Conservation (phyloP, 2,113 vertebrate genomes). For the Rhineura floridana region DNA sequence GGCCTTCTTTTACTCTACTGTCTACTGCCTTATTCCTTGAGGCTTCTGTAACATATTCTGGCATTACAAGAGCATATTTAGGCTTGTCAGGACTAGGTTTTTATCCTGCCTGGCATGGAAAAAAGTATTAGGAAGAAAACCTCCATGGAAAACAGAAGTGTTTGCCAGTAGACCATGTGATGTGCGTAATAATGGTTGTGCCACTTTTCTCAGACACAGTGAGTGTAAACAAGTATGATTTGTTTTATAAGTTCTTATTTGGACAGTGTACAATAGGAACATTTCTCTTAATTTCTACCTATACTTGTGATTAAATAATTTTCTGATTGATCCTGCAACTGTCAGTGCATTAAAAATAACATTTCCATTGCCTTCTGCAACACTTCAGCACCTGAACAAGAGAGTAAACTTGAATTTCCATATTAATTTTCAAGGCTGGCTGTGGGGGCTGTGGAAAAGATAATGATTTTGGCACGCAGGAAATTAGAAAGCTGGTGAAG, state of each 20-base stretch:
- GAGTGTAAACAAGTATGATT: background rate
- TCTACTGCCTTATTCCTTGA: background rate
- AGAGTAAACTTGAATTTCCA: background rate
- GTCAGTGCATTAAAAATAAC: background rate
- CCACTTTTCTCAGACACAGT: background rate
- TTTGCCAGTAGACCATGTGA: background rate
- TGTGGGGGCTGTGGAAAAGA: background rate
- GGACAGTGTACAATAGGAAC: background rate
- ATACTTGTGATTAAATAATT: background rate
- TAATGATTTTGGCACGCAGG: background rate
- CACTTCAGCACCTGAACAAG: background rate
- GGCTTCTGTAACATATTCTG: background rate
- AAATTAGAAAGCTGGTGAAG: background rate
- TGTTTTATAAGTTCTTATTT: background rate
- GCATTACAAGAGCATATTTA: background rate
- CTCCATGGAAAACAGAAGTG: background rate
- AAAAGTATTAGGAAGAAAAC: background rate
- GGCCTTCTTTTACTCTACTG: background rate
- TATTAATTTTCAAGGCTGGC: too few species aligned
- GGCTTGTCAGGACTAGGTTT: background rate
- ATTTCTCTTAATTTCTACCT: background rate
- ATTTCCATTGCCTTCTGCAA: background rate
- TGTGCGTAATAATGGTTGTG: too few species aligned
- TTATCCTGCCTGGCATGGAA: background rate
- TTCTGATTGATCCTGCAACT: background rate